Evolutionary conservation across 1,140 invertebrate species (phyloP), one percentile per base, ranked within the genome.

Genomic region (Rhyzopertha dominica): DNA sequence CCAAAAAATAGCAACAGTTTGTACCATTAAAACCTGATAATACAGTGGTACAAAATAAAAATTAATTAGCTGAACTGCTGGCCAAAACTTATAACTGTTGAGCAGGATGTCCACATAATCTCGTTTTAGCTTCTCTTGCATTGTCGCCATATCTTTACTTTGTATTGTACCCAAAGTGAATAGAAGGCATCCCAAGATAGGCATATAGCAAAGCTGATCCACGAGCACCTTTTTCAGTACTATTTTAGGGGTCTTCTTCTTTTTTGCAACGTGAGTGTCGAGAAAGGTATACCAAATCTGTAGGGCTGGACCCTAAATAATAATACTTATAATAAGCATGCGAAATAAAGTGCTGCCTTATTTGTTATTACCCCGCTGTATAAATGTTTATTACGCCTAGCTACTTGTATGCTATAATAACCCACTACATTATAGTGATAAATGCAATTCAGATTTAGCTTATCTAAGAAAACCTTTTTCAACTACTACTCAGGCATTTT

Each of bases 1-100:
- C 90, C 90, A 95, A 55, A 87, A 72, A 4, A 94, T 51, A 22
- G 88, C 85, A 32, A 93, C 76, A n/a, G 70, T 60, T 67, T 93
- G 90, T 7, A 83, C 85, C 54, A 88, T 68, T 30, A 91, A 61
- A 25, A 91, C 82, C 72, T 90, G 83, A 68, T 88, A 85, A 19
- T 84, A 73, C 3, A 92, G 63, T 23, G 90, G 88, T 29, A 90
- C 70, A 54, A 87, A 72, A 37, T 81, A 82, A 67, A 95, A 95
- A 66, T 93, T 94, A 1, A 82, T 58, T 19, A 90, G 51, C 66
- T 93, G 89, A 0, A 89, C 85, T 54, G 78, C 72, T 13, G 89
- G 89, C 89, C 89, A 94, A 2, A 93, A 52, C 75, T 80, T 82
- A 58, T 85, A 90, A 72, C 86, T 89, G 20, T 75, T 77, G 24